phyloP scores from a whole-genome alignment of 2,888 invertebrate genomes.

The Stegana nigrithorax region DNA sequence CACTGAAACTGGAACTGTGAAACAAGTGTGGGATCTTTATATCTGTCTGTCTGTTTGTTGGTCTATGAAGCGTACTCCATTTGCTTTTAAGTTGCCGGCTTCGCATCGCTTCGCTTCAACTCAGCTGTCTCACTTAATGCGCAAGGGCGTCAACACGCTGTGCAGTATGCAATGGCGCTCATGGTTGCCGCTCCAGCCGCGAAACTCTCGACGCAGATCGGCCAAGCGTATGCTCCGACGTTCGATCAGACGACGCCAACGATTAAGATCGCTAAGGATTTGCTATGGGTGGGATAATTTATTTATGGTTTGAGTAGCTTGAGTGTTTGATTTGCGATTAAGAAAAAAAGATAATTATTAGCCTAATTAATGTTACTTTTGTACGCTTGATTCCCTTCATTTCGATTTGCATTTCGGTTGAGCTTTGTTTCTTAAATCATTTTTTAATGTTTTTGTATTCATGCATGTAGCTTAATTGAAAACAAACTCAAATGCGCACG shows the following conservation, averaged over 20 bases:
- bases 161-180: constrained; percentile 67
- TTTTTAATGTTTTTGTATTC: no score
- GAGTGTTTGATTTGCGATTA: constrained; percentile 1
- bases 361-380: not conserved
- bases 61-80: constrained; percentile 11
- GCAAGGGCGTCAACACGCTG: constrained; percentile 62
- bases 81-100: constrained; percentile 6
- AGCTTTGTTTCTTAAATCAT: no score
- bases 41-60: not conserved
- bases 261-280: constrained; percentile 63
- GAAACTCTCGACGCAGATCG: constrained; percentile 62
- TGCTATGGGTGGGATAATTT: constrained; percentile 43
- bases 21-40: no score
- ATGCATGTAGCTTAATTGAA: no score
- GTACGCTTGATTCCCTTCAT: no score
- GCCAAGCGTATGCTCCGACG: constrained; percentile 61
- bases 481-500: not conserved
- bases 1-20: constrained; percentile 38
- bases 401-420: no score
- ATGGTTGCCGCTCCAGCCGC: constrained; percentile 67
- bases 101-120: not conserved
- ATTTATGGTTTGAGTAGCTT: not conserved
- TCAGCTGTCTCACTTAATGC: constrained; percentile 51
- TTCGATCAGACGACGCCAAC: constrained; percentile 65
- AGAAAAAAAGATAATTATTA: constrained; percentile 1